Evolutionary conservation across 2,797 vertebrate species (phyloP).

Genomic region (Scolopax bukidnonensis): DNA sequence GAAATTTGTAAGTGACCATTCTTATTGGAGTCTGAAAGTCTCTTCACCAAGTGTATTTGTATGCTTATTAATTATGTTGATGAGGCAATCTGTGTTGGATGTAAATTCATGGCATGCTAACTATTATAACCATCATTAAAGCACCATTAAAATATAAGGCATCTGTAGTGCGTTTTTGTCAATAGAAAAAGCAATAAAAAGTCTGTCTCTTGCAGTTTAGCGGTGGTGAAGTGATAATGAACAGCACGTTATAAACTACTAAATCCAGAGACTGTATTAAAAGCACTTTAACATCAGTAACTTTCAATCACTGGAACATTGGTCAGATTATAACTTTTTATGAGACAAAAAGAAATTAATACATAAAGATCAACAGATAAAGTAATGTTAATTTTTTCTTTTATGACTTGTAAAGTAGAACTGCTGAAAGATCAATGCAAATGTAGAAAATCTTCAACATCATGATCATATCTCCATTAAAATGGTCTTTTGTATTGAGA

Average conservation of each 20-base stretch:
- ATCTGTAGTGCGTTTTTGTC: neutral
- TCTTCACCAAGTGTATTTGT: neutral
- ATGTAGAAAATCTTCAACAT: neutral
- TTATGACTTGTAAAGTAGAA: neutral
- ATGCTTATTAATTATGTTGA: neutral
- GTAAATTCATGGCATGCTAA: constrained; percentile 10
- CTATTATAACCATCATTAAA: constrained; percentile 20
- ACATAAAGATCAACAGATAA: neutral
- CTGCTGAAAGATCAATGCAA: neutral
- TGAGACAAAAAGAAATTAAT: neutral
- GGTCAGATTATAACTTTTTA: neutral
- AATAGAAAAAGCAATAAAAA: constrained; percentile 25
- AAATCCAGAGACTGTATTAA: neutral
- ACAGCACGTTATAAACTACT: neutral
- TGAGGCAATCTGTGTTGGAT: neutral
- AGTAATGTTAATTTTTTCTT: neutral
- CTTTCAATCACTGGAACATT: neutral
- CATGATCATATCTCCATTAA: neutral
- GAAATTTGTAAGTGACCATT: neutral
- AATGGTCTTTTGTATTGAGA: neutral
- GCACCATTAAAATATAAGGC: neutral
- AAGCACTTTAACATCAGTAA: neutral
- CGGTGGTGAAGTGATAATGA: neutral
- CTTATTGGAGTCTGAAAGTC: neutral
- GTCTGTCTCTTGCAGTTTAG: neutral